Evolutionary conservation across 2,888 invertebrate genomes (phyloP).

Genomic region (Zele albiditarsus): DNA sequence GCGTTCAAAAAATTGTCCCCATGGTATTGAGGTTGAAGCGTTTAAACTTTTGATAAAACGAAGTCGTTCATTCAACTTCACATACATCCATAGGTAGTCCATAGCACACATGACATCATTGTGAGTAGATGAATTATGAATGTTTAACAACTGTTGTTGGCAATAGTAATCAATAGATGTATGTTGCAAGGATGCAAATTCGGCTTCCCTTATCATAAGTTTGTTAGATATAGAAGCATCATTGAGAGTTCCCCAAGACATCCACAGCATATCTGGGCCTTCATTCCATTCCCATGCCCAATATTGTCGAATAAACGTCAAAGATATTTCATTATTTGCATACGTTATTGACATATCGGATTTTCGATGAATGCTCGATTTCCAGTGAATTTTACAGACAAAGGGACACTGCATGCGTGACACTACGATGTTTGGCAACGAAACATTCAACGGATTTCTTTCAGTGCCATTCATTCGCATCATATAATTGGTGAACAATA

Average conservation of each 20-base stretch:
- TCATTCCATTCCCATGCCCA: conserved; percentile 68
- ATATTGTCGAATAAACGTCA: conserved; percentile 62
- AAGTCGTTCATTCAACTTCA: conserved; percentile 38
- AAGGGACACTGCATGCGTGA: conserved; percentile 74
- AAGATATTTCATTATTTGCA: conserved; percentile 52
- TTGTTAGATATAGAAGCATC: conserved; percentile 55
- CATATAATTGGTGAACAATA: conserved; percentile 74
- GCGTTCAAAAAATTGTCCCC: conserved; percentile 78
- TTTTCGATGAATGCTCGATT: conserved; percentile 70
- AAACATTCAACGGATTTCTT: conserved; percentile 64
- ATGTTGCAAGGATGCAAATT: conserved; percentile 74
- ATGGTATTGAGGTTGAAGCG: conserved; percentile 75
- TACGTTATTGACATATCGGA: conserved; percentile 60
- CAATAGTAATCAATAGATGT: conserved; percentile 76
- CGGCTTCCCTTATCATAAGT: conserved; percentile 65
- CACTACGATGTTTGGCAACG: conserved; percentile 73
- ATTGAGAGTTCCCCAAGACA: conserved; percentile 55
- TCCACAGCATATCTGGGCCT: conserved; percentile 59
- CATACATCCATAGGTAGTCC: conserved; percentile 76
- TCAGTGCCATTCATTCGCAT: conserved; percentile 49
- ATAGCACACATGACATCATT: conserved; percentile 76
- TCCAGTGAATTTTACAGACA: conserved; percentile 73
- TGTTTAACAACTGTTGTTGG: conserved; percentile 74
- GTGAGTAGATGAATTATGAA: conserved; percentile 81
- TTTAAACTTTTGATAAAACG: conserved; percentile 55